Percentiles rank a stretch among this genome's conserved stretches.
phyloP scores from a whole-genome alignment of 2,113 vertebrate species.

The Corythoichthys intestinalis region DNA sequence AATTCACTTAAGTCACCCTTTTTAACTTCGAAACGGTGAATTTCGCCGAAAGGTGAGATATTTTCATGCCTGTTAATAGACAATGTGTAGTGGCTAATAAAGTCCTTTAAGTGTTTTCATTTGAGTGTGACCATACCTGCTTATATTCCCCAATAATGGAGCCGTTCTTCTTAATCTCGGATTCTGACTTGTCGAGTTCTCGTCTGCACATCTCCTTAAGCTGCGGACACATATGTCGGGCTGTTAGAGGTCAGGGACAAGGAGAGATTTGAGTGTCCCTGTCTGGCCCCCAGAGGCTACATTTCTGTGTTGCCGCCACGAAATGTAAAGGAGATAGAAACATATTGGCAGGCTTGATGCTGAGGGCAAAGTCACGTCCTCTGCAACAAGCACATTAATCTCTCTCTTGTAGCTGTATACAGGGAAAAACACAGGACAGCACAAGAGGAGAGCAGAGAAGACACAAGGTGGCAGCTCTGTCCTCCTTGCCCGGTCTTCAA shows the following conservation, averaged over 20 bases:
- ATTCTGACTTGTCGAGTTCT: slow-evolving; percentile 94
- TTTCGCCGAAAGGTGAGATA: too few species aligned
- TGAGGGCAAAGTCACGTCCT: slow-evolving; percentile 41
- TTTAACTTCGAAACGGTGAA: too few species aligned
- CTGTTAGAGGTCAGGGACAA: slow-evolving; percentile 28
- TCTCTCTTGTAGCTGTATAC: slow-evolving; percentile 31
- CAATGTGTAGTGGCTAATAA: too few species aligned
- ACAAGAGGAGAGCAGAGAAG: slow-evolving; percentile 21
- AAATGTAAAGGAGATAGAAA: slow-evolving; percentile 38
- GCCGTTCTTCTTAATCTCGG: slow-evolving; percentile 95
- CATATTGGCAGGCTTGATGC: slow-evolving; percentile 37
- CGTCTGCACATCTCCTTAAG: slow-evolving; percentile 97
- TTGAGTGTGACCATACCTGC: slow-evolving; percentile 74
- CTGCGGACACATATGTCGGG: slow-evolving; percentile 63
- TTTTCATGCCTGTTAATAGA: too few species aligned
- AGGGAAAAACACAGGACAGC: slow-evolving; percentile 28
- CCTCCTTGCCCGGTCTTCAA: slow-evolving; percentile 4
- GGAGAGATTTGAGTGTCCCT: slow-evolving; percentile 18
- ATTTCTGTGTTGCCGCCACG: slow-evolving; percentile 10
- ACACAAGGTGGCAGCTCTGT: slow-evolving; percentile 23
- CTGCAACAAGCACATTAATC: slow-evolving; percentile 34
- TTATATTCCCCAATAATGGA: slow-evolving; percentile 99
- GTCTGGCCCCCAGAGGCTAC: slow-evolving; percentile 27
- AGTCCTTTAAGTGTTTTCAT: background rate
- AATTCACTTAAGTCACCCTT: too few species aligned